Evolutionary conservation across 1,140 invertebrate genomes (phyloP).

Genomic region (Drosophila lowei): DNA sequence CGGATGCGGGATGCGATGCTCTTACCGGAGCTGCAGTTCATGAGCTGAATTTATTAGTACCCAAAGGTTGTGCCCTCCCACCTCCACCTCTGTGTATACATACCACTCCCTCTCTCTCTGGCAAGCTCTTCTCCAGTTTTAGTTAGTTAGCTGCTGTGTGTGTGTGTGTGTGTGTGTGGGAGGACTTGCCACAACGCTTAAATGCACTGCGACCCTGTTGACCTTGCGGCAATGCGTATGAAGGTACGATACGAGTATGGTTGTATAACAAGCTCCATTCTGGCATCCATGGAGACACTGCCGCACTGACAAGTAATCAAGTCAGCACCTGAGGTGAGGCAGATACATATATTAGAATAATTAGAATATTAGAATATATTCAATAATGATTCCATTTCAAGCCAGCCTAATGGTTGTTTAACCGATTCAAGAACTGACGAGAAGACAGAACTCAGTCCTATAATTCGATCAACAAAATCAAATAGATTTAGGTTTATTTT

Average conservation of each 20-base stretch:
- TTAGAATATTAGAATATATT: too few relatives aligned
- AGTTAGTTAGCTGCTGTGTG: conserved; percentile 45
- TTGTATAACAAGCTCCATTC: conserved; percentile 23
- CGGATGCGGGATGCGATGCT: conserved; percentile 11
- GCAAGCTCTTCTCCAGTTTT: conserved; percentile 15
- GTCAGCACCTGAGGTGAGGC: conserved; percentile 33
- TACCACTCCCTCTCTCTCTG: background rate
- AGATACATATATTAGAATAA: background rate
- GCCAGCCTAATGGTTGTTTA: background rate
- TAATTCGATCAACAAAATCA: too few relatives aligned
- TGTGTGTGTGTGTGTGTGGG: background rate
- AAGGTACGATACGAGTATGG: conserved; percentile 10
- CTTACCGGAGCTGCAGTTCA: conserved; percentile 40
- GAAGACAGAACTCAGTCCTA: too few relatives aligned
- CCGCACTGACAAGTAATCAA: conserved; percentile 27
- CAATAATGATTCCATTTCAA: conserved; percentile 35
- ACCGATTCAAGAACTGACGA: too few relatives aligned
- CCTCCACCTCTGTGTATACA: background rate
- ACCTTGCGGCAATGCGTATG: conserved; percentile 46
- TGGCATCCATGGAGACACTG: conserved; percentile 22
- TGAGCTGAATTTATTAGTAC: conserved; percentile 66
- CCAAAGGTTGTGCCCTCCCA: conserved; percentile 14
- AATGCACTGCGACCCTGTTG: conserved; percentile 65
- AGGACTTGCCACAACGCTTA: conserved; percentile 40
- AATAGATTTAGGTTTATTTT: too few relatives aligned